Percentiles rank a stretch among this genome's conserved stretches.
Conservation (phyloP, 2,797 vertebrate genomes). For the Peromyscus melanophrys region DNA sequence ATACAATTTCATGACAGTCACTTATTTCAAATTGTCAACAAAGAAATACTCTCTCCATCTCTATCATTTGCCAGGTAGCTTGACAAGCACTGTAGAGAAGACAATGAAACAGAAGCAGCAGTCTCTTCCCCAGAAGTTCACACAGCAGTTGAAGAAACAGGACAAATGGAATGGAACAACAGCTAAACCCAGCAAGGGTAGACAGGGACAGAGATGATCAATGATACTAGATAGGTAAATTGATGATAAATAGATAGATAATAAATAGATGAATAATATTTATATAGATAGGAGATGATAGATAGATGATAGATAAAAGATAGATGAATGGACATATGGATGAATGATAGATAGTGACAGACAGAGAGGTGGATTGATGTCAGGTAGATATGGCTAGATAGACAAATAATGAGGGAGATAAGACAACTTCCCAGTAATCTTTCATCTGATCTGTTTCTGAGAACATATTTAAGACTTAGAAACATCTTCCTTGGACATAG, state of each 20-base stretch:
- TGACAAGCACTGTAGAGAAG: background rate
- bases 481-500: background rate
- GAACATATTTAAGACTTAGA: background rate
- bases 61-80: background rate
- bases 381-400: background rate
- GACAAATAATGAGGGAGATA: background rate
- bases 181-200: background rate
- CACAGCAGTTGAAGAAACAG: background rate
- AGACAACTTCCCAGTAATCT: background rate
- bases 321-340: background rate
- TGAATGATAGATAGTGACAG: background rate
- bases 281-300: background rate
- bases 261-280: background rate
- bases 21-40: conserved; percentile 33
- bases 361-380: too few species aligned
- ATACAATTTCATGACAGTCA: background rate
- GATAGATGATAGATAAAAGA: background rate
- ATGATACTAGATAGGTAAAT: background rate
- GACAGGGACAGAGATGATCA: background rate
- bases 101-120: background rate
- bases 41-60: conserved; percentile 6
- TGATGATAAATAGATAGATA: background rate
- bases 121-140: background rate
- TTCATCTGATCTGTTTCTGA: background rate
- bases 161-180: background rate